Conservation (phyloP, 2,797 vertebrate genomes). For the Acestrorhynchus altus region DNA sequence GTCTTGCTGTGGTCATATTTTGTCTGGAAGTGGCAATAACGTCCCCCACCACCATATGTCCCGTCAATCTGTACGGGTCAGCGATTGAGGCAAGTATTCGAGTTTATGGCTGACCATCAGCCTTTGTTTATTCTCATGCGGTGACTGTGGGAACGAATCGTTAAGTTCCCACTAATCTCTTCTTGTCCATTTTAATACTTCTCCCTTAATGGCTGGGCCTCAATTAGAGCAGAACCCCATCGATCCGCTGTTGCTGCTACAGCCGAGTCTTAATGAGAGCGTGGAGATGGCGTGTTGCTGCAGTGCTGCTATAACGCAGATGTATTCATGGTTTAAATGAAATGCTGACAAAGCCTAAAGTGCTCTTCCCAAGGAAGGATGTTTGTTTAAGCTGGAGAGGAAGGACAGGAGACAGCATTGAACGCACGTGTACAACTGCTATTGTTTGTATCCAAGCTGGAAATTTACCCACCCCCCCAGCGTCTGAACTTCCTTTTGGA, state of each 20-base stretch:
- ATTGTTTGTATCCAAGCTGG: slow-evolving; percentile 48
- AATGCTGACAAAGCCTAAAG: slow-evolving; percentile 67
- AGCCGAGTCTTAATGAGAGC: slow-evolving; percentile 36
- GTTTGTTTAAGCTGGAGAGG: slow-evolving; percentile 69
- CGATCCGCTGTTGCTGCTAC: slow-evolving; percentile 40
- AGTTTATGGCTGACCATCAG: slow-evolving; percentile 44
- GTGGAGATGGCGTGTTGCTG: slow-evolving; percentile 9
- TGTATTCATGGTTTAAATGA: slow-evolving; percentile 48
- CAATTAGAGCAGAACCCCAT: slow-evolving; percentile 62
- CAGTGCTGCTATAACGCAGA: slow-evolving; percentile 28
- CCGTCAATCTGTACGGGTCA: slow-evolving; percentile 23
- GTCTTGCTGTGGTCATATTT: neutral
- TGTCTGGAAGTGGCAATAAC: neutral
- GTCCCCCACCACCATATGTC: slow-evolving; percentile 8
- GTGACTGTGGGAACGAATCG: slow-evolving; percentile 44
- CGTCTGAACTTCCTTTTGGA: slow-evolving; percentile 54
- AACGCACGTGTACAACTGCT: slow-evolving; percentile 55
- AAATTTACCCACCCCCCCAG: slow-evolving; percentile 39
- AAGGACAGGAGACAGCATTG: slow-evolving; percentile 54
- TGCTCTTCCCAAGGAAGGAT: slow-evolving; percentile 74
- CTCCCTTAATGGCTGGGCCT: slow-evolving; percentile 48
- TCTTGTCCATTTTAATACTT: slow-evolving; percentile 50
- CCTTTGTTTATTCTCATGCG: slow-evolving; percentile 45
- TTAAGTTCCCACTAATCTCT: slow-evolving; percentile 63
- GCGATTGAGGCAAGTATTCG: slow-evolving; percentile 28